Conservation (phyloP, 2,113 vertebrate genomes). For the Aptenodytes forsteri region DNA sequence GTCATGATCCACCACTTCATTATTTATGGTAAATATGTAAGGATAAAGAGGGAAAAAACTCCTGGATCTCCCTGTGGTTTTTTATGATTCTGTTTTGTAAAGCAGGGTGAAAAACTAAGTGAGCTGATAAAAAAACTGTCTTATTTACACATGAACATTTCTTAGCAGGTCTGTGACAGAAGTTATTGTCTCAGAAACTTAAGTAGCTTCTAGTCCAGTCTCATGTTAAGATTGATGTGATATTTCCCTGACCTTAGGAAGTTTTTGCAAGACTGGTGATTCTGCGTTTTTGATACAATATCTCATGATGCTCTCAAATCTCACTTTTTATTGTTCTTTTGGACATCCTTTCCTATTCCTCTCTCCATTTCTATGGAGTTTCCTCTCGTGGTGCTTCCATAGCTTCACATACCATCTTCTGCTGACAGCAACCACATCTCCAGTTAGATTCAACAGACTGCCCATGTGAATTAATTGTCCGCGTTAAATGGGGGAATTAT, state of each 20-base stretch:
- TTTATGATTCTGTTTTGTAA: neutral
- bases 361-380: neutral
- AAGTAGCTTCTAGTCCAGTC: neutral
- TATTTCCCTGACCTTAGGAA: neutral
- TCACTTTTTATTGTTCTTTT: neutral
- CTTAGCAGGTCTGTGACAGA: neutral
- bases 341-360: neutral
- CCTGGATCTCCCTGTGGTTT: neutral
- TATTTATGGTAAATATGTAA: neutral
- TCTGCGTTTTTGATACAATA: neutral
- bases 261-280: neutral
- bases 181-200: neutral
- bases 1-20: neutral
- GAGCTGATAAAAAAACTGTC: neutral
- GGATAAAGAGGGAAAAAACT: neutral
- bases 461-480: neutral
- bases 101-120: neutral
- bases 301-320: neutral
- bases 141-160: neutral
- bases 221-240: neutral
- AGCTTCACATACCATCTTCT: neutral
- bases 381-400: neutral
- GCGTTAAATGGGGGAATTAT: neutral
- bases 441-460: neutral
- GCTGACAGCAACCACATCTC: neutral